Percentiles rank a stretch among this genome's conserved stretches.
phyloP scores from a whole-genome alignment of 2,888 invertebrate genomes.

The Hyalella azteca region DNA sequence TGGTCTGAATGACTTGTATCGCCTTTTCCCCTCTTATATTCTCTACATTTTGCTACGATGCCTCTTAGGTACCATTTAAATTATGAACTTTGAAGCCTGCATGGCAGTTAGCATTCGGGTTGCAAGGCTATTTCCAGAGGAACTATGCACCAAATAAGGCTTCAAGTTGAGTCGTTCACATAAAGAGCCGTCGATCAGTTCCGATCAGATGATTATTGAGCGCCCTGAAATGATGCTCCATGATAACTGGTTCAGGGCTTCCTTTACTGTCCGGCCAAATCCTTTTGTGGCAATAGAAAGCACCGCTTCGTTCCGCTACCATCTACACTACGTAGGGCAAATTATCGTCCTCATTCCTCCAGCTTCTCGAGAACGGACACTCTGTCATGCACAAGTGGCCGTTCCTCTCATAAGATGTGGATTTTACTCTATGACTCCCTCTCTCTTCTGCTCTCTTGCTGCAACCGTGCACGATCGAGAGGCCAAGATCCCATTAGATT shows the following conservation, averaged over 20 bases:
- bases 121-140: too few species aligned
- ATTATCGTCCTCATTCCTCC: constrained; percentile 15
- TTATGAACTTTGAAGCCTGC: too few species aligned
- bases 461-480: too few species aligned
- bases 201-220: constrained; percentile 32
- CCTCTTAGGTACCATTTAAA: too few species aligned
- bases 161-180: not conserved
- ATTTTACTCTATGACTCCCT: not conserved
- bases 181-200: not conserved
- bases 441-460: too few species aligned
- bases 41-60: too few species aligned
- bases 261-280: not conserved
- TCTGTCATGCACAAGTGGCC: constrained; percentile 1
- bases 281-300: not conserved
- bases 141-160: constrained; percentile 1
- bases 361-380: not conserved
- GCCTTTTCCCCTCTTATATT: too few species aligned
- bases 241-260: constrained; percentile 9
- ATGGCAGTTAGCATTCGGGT: too few species aligned
- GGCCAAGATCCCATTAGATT: too few species aligned
- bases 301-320: constrained; percentile 19
- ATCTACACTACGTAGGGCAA: not conserved
- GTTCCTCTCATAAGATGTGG: constrained; percentile 16
- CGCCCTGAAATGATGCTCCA: constrained; percentile 2
- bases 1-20: too few species aligned